phyloP scores from a whole-genome alignment of 2,888 invertebrate species.

The Caradrina kadenii region DNA sequence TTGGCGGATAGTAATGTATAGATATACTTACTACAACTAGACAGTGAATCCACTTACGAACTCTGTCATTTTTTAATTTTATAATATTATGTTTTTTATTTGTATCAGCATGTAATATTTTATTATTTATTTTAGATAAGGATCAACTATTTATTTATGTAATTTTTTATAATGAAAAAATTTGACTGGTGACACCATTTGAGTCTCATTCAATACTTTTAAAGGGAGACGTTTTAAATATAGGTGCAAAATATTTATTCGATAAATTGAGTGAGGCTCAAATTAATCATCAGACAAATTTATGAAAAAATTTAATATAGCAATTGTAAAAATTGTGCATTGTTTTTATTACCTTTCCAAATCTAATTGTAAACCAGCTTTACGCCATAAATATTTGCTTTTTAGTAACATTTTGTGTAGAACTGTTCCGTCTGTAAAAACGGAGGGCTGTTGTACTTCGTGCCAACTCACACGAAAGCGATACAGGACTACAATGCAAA shows the following conservation, averaged over 20 bases:
- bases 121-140: constrained; percentile 79
- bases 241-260: constrained; percentile 86
- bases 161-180: constrained; percentile 67
- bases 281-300: constrained; percentile 68
- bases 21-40: constrained; percentile 60
- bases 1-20: constrained; percentile 77
- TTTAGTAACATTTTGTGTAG: too few species aligned
- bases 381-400: not conserved
- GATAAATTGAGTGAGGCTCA: constrained; percentile 83
- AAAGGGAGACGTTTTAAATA: constrained; percentile 87
- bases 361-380: not conserved
- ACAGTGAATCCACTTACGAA: constrained; percentile 69
- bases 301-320: constrained; percentile 68
- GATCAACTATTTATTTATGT: constrained; percentile 82
- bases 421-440: too few species aligned
- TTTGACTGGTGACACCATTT: constrained; percentile 70
- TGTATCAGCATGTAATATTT: constrained; percentile 70
- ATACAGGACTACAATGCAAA: too few species aligned
- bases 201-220: constrained; percentile 78
- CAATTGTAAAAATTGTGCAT: constrained; percentile 53
- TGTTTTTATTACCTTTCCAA: constrained; percentile 28
- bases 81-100: constrained; percentile 76
- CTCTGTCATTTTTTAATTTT: constrained; percentile 77
- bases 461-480: too few species aligned
- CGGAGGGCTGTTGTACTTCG: too few species aligned